These are phyloP conservation scores for Cyphomyrus discorhynchus DNA, from an alignment of 2,113 vertebrate species.

Conservation along the genomic window DNA sequence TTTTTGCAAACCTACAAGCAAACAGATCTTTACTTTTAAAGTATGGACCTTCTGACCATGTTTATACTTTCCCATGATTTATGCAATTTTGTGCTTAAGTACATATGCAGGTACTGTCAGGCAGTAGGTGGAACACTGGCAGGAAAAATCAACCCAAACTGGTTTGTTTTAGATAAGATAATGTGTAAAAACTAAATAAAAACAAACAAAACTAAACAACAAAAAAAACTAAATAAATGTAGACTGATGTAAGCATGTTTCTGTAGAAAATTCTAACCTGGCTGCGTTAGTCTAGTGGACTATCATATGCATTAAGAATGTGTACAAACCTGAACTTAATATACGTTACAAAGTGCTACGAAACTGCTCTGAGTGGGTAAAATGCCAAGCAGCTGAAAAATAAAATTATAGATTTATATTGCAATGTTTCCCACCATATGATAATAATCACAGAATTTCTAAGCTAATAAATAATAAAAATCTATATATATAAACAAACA, in stretches of 20 bases:
- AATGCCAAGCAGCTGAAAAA: not conserved
- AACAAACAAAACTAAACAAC: not conserved
- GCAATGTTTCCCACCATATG: not conserved
- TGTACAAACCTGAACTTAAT: not conserved
- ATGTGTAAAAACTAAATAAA: not conserved
- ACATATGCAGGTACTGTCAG: not conserved
- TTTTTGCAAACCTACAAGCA: not conserved
- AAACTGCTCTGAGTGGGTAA: not conserved
- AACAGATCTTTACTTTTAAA: not conserved
- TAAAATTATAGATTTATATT: not conserved
- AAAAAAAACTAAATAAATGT: not conserved
- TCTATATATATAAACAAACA: no score
- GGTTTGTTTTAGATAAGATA: not conserved
- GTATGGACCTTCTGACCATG: not conserved
- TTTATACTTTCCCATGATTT: not conserved
- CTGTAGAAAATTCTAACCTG: not conserved
- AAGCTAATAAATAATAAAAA: no score
- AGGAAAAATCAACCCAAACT: not conserved
- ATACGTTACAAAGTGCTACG: not conserved
- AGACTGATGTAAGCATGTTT: not conserved
- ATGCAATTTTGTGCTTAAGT: not conserved
- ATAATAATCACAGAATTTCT: no score
- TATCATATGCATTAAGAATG: not conserved
- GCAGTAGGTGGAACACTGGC: not conserved
- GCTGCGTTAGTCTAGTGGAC: rapidly evolving